These are phyloP conservation scores for Cossypha niveicapilla DNA, from an alignment of 2,797 vertebrate genomes.

Conservation along the genomic window DNA sequence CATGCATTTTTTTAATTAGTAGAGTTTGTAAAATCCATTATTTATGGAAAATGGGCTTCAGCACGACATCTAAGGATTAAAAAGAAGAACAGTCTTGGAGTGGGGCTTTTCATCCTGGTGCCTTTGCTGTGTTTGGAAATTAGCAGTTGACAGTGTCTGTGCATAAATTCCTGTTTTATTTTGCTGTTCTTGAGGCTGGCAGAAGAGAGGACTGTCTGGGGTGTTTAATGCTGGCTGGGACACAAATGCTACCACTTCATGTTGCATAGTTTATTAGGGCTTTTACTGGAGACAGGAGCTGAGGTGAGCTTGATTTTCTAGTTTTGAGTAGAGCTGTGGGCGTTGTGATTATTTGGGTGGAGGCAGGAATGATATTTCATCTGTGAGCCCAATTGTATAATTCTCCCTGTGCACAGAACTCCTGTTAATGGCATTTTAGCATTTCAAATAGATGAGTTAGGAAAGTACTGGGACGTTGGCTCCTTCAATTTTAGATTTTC, in stretches of 20 bases:
- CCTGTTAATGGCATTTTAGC: not conserved
- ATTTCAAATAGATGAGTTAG: not conserved
- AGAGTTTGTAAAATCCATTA: not conserved
- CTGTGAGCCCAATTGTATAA: slow-evolving; percentile 25
- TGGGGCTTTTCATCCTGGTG: not conserved
- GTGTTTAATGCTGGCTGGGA: not conserved
- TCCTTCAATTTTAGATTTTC: not conserved
- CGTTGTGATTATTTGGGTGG: slow-evolving; percentile 65
- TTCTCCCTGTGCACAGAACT: not conserved
- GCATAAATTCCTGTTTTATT: not conserved
- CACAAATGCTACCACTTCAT: not conserved
- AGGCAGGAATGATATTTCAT: slow-evolving; percentile 56
- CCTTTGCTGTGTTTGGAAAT: not conserved
- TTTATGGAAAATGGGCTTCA: not conserved
- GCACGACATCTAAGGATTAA: not conserved
- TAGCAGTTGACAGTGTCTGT: not conserved
- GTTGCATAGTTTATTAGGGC: slow-evolving; percentile 28
- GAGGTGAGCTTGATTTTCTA: slow-evolving; percentile 67
- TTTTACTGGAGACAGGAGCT: slow-evolving; percentile 32
- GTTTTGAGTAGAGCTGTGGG: slow-evolving; percentile 61
- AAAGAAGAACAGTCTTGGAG: not conserved
- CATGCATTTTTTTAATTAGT: not conserved
- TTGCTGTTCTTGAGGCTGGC: not conserved
- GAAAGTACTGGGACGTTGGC: not conserved
- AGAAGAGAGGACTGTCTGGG: not conserved